Base-by-base conservation (phyloP, 2,113 vertebrate species). In the Macquaria ambigua region DNA sequence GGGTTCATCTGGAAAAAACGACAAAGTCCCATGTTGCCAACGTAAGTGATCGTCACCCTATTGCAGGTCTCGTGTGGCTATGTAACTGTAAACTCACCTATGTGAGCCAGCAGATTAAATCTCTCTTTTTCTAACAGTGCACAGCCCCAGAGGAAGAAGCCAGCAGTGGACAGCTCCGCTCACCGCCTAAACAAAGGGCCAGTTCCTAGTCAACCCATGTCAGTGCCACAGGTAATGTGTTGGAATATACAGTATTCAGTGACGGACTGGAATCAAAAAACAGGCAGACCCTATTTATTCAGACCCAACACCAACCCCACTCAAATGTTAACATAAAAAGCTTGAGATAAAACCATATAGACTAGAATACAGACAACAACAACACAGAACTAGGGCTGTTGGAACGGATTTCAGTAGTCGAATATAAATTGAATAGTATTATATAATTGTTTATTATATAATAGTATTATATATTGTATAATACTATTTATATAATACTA, bases 1-100 rank as follows among this genome's bases (percentile, higher is more conserved):
- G 89, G 77, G 8, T 59, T 84, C 55, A 39, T 94, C 14, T 89
- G 90, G 84, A 95, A 91, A 63, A 92, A 87, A 61, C 89, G 70
- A 6, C 92, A 82, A 46, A 67, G 61, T 5, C 46, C 91, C 23
- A 28, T 4, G 0, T 58, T 89, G 55, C 85, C 77, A 4, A 68
- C 0, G 95, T 96, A 67, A 83, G 92, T 80, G 14, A 28, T 0
- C 2, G 1, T 15, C 43, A 41, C 28, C 18, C 6, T 8, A 2
- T 6, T 55, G 2, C 20, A 43, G 55, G 18, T 61, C 21, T 34
- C 6, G 4, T 25, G 16, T 3, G 6, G 2, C 5, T 28, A 2
- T 28, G 48, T n/a, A 3, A 3, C 20, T 61, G 6, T 41, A 6
- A 41, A 43, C 31, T 41, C 31, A 1, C 20, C 8, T 55, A 34